A percentile compares a stretch with the other conserved stretches of the same genome.
These are phyloP conservation scores for Cinclus cinclus DNA, from an alignment of 2,113 vertebrate genomes.

Conservation along the genomic window DNA sequence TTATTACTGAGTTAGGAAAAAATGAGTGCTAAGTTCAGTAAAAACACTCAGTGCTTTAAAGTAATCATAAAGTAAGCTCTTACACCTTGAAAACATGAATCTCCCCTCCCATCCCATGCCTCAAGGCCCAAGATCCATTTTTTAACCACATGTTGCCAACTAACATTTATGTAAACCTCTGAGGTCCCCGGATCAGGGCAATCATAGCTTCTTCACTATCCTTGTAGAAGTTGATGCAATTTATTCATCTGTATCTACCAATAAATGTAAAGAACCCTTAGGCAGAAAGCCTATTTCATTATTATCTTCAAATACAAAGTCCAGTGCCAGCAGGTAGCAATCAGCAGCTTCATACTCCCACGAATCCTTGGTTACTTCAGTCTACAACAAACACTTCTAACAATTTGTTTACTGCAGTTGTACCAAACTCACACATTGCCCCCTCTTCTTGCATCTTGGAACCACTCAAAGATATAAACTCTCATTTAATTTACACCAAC, in stretches of 20 bases:
- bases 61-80: not conserved
- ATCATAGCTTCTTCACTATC: not conserved
- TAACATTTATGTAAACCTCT: not conserved
- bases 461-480: not conserved
- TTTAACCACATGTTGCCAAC: not conserved
- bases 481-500: not conserved
- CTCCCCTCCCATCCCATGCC: rapidly evolving
- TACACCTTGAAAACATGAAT: not conserved
- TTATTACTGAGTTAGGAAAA: not conserved
- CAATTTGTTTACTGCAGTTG: not conserved
- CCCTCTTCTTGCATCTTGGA: not conserved
- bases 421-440: not conserved
- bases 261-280: slow-evolving; percentile 5
- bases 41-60: not conserved
- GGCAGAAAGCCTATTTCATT: slow-evolving; percentile 2
- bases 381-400: not conserved
- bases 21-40: not conserved
- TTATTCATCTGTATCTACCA: not conserved
- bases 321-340: slow-evolving; percentile 15
- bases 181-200: not conserved
- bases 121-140: not conserved
- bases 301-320: not conserved
- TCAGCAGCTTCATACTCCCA: not conserved
- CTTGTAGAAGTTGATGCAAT: not conserved
- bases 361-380: not conserved